phyloP scores from a whole-genome alignment of 2,797 vertebrate genomes.

The Pterois miles region DNA sequence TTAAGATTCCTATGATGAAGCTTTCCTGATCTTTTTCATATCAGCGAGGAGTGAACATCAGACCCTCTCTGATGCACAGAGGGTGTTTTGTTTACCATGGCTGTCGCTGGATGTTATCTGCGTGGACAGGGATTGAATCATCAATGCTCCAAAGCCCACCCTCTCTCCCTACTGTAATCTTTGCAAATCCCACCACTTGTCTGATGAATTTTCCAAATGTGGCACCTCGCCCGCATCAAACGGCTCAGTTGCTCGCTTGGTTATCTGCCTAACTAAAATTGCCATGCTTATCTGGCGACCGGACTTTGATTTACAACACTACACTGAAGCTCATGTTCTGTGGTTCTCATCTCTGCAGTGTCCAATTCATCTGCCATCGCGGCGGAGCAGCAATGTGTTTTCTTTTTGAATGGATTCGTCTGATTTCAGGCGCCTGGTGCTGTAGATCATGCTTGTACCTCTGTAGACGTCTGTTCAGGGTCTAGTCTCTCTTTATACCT shows the following conservation, averaged over 20 bases:
- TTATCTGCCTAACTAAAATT: slow-evolving; percentile 61
- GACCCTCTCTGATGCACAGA: slow-evolving; percentile 28
- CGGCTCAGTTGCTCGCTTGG: slow-evolving; percentile 33
- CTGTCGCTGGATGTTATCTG: slow-evolving; percentile 51
- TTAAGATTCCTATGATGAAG: slow-evolving; percentile 7
- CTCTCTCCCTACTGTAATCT: slow-evolving; percentile 60
- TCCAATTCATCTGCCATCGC: slow-evolving; percentile 12
- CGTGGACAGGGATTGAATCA: slow-evolving; percentile 53
- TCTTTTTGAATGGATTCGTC: slow-evolving; percentile 14
- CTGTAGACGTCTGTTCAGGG: neutral
- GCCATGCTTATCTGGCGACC: slow-evolving; percentile 47
- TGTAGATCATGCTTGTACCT: neutral
- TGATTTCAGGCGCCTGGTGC: slow-evolving; percentile 1
- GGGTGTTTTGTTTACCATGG: slow-evolving; percentile 45
- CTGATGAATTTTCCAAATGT: slow-evolving; percentile 65
- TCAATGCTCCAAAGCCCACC: slow-evolving; percentile 50
- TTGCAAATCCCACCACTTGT: slow-evolving; percentile 71
- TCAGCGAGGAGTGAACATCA: slow-evolving; percentile 27
- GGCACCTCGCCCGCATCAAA: slow-evolving; percentile 27
- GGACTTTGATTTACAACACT: slow-evolving; percentile 44
- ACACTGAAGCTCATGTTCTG: slow-evolving; percentile 7
- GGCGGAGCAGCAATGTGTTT: neutral
- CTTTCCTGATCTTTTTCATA: slow-evolving; percentile 23
- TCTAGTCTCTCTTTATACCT: neutral
- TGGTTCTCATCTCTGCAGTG: slow-evolving; percentile 24